Evolutionary conservation across 2,888 invertebrate species (phyloP), one percentile per base, ranked within the genome.

Genomic region (Autographa pulchrina): DNA sequence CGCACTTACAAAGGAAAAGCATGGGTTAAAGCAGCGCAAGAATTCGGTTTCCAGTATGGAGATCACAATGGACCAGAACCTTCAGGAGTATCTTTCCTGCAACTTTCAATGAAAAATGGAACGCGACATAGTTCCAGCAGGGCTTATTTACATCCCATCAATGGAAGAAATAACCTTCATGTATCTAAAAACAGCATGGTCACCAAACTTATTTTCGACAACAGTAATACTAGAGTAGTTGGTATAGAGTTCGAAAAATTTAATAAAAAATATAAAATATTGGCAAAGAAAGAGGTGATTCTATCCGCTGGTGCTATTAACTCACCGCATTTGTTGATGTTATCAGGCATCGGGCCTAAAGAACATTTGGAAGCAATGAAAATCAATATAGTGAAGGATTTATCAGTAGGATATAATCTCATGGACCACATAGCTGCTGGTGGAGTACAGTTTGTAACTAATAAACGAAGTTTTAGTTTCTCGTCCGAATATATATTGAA

Each of bases 241-340:
- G 97, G 97, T 0, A 96, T 97, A 4, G 96, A 97, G 86, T 95
- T 97, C 81, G 90, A 96, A 56, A 96, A 96, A 87, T 89, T 92
- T n/a, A 95, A 95, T 1, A 93, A 89, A 59, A 93, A 93, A 77
- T 94, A 94, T 75, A 94, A 94, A 77, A 96, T 97, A 62, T 90
- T 95, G 74, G 97, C 97, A 4, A 96, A 92, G 41, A 97, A 97
- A 85, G 98, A 98, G 92, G 97, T 98, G 0, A 97, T 98, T 67
- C 78, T 98, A 48, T 97, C 97, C 62, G 98, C 97, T 0, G 98
- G 98, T 8, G 96, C 98, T 4, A 96, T 98, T 41, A 97, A 98
- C 90, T 96, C 98, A 11, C 98, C 98, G 0, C 98, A 98, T 88
- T 87, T 98, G 5, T 92, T 98, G n/a, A 97, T 98, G 97, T 90